A percentile compares a stretch with the other conserved stretches of the same genome.
Conservation (phyloP, 2,888 invertebrate genomes). For the Nephrotoma flavescens region DNA sequence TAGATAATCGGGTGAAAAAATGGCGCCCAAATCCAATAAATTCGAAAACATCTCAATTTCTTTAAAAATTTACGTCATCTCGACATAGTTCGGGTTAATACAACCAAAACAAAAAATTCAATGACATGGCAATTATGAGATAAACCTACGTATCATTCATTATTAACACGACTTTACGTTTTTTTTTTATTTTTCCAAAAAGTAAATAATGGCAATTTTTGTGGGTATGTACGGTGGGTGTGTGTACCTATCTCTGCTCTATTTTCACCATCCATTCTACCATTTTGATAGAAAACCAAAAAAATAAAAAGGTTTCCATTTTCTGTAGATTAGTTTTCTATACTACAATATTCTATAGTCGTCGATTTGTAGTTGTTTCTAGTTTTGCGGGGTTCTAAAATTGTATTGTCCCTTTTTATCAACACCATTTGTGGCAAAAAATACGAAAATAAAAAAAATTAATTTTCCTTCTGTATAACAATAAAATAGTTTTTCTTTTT, state of each 20-base stretch:
- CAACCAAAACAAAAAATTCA: neutral
- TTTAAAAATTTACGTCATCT: neutral
- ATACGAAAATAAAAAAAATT: neutral
- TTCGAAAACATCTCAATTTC: neutral
- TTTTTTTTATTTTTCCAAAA: neutral
- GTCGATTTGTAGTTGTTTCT: neutral
- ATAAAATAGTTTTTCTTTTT: neutral
- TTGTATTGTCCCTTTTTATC: neutral
- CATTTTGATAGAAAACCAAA: neutral
- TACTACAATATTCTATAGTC: neutral
- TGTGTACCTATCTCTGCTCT: neutral
- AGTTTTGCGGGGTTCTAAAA: neutral
- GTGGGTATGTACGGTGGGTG: neutral
- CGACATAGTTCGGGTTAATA: neutral
- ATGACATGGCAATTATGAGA: neutral
- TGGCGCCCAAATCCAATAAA: neutral
- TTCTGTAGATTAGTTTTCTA: neutral
- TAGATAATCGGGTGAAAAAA: no score
- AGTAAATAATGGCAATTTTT: neutral
- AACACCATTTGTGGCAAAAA: neutral
- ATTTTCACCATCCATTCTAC: neutral
- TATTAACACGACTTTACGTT: neutral
- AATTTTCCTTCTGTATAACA: neutral
- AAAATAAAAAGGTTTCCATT: neutral
- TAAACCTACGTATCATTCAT: neutral